Conservation (phyloP, 1,140 invertebrate species). For the Sycophila sp. region DNA sequence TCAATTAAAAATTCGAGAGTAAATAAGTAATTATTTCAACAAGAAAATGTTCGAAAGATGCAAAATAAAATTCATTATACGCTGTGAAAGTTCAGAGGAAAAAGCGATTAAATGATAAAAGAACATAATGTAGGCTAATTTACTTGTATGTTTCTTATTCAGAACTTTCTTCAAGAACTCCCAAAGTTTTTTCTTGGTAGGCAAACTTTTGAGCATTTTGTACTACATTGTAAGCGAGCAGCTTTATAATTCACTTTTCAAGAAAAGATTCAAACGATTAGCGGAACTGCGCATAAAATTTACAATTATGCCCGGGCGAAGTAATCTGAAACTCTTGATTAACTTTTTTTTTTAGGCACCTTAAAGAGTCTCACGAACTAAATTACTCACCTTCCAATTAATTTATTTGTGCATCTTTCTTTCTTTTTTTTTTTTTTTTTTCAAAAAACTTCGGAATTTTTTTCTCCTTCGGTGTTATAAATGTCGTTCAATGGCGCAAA, state of each 20-base stretch:
- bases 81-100: too few species aligned
- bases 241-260: background rate
- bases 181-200: background rate
- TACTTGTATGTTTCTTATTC: background rate
- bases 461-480: too few species aligned
- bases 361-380: too few species aligned
- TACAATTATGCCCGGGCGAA: background rate
- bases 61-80: background rate
- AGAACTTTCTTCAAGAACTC: background rate
- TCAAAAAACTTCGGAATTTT: too few species aligned
- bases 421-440: too few species aligned
- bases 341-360: background rate
- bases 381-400: too few species aligned
- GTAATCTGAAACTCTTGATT: background rate
- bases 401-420: too few species aligned
- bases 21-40: too few species aligned
- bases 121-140: background rate
- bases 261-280: background rate
- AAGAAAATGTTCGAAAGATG: too few species aligned
- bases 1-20: background rate
- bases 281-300: background rate
- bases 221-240: background rate
- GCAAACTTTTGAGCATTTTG: background rate
- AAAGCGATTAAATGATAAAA: background rate
- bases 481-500: too few species aligned